Evolutionary conservation across 37 sponge, comb jelly and placozoan species (phyloP).

Genomic region (Cliona cf. orientalis): DNA sequence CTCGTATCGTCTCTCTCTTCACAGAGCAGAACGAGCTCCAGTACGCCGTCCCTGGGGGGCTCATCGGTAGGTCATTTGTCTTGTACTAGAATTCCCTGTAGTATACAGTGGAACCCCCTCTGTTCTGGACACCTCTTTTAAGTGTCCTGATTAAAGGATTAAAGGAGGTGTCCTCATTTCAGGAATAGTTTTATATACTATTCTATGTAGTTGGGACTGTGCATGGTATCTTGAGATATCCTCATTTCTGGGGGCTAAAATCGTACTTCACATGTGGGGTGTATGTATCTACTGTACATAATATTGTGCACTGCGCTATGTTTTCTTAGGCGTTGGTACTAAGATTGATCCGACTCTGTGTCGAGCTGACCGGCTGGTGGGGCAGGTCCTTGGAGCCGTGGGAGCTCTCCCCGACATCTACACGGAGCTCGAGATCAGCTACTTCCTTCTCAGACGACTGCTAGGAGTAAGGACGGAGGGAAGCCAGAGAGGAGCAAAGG

Average conservation of each 20-base stretch:
- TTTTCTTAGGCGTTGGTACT: slow-evolving; percentile 96
- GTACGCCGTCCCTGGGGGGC: slow-evolving; percentile 96
- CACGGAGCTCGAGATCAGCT: slow-evolving; percentile 91
- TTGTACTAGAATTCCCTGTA: too few species aligned
- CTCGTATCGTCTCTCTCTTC: slow-evolving; percentile 84
- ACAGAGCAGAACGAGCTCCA: slow-evolving; percentile 96
- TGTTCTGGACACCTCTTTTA: too few species aligned
- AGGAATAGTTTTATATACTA: too few species aligned
- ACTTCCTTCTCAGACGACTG: slow-evolving; percentile 86
- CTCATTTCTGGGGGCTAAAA: too few species aligned
- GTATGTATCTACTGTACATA: neutral
- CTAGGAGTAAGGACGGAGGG: slow-evolving; percentile 96
- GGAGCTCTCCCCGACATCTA: slow-evolving; percentile 95
- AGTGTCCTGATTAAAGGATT: too few species aligned
- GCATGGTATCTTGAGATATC: too few species aligned
- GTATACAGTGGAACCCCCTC: too few species aligned
- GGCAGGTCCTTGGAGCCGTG: slow-evolving; percentile 94
- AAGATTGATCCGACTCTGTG: slow-evolving; percentile 97
- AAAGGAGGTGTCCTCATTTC: too few species aligned
- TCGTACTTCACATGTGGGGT: neutral
- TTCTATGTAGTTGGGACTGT: too few species aligned
- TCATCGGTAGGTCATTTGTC: slow-evolving; percentile 82
- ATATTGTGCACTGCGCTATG: neutral
- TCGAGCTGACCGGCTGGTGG: slow-evolving; percentile 92
- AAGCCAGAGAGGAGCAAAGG: slow-evolving; percentile 95